Conservation (phyloP, 2,113 vertebrate species). For the Henicopernis longicauda region DNA sequence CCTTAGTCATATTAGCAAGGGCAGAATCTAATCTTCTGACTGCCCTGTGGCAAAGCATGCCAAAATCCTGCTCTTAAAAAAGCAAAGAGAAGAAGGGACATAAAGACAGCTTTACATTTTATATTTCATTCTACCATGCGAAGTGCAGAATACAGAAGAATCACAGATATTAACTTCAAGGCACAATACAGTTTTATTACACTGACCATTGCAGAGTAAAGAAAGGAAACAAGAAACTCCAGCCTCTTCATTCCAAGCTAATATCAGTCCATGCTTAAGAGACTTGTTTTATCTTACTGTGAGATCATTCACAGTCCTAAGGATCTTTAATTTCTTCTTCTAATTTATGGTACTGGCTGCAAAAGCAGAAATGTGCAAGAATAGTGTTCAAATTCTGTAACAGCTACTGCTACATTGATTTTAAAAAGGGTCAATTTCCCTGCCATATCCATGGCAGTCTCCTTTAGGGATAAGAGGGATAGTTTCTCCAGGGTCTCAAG, state of each 20-base stretch:
- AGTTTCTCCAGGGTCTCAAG: not conserved
- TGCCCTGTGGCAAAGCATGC: not conserved
- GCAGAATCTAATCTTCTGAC: not conserved
- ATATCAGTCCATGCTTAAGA: not conserved
- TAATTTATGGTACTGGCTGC: not conserved
- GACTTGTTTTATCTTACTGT: not conserved
- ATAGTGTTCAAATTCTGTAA: accelerated
- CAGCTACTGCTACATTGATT: not conserved
- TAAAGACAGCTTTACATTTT: not conserved
- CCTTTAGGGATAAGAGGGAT: not conserved
- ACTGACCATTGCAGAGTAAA: not conserved
- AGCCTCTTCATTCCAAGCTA: not conserved
- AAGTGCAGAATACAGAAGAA: not conserved
- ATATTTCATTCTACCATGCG: accelerated
- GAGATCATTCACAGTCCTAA: not conserved
- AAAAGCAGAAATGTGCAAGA: not conserved
- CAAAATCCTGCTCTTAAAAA: not conserved
- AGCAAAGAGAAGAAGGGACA: not conserved
- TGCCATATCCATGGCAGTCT: not conserved
- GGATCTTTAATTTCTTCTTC: not conserved
- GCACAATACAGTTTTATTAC: not conserved
- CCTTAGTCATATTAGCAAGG: not conserved
- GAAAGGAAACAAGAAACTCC: not conserved
- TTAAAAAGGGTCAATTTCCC: not conserved
- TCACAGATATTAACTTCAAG: not conserved